Evolutionary conservation across 2,888 invertebrate species (phyloP).

Genomic region (Coenonympha glycerion): DNA sequence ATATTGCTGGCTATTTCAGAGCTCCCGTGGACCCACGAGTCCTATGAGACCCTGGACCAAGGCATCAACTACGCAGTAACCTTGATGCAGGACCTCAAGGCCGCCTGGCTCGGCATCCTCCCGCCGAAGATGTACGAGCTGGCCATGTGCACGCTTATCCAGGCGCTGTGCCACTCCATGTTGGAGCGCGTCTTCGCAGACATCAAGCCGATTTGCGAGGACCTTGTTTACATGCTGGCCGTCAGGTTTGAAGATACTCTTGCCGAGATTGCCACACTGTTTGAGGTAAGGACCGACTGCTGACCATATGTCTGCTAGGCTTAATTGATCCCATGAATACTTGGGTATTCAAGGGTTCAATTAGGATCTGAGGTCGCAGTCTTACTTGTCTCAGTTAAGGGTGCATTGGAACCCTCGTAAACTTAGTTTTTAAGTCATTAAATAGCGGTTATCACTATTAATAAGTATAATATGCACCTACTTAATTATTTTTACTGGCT

Average conservation of each 20-base stretch:
- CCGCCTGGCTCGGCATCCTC: slow-evolving; percentile 49
- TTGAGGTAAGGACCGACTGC: slow-evolving; percentile 55
- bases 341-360: too few species aligned
- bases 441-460: too few species aligned
- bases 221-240: slow-evolving; percentile 54
- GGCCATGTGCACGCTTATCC: slow-evolving; percentile 50
- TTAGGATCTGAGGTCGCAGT: too few species aligned
- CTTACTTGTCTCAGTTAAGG: too few species aligned
- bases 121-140: slow-evolving; percentile 59
- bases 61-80: slow-evolving; percentile 51
- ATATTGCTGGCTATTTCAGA: slow-evolving; percentile 43
- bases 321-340: too few species aligned
- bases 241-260: slow-evolving; percentile 46
- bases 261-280: slow-evolving; percentile 43
- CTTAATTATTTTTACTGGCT: too few species aligned
- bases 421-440: too few species aligned
- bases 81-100: slow-evolving; percentile 48
- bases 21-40: slow-evolving; percentile 48
- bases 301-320: too few species aligned
- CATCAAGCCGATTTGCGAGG: slow-evolving; percentile 49
- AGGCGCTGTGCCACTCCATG: slow-evolving; percentile 50
- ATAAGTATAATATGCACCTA: too few species aligned
- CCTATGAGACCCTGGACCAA: slow-evolving; percentile 54
- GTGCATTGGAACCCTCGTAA: too few species aligned
- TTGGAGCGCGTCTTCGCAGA: slow-evolving; percentile 49